phyloP scores from a whole-genome alignment of 2,888 invertebrate species.

The Drosophila subsilvestris region DNA sequence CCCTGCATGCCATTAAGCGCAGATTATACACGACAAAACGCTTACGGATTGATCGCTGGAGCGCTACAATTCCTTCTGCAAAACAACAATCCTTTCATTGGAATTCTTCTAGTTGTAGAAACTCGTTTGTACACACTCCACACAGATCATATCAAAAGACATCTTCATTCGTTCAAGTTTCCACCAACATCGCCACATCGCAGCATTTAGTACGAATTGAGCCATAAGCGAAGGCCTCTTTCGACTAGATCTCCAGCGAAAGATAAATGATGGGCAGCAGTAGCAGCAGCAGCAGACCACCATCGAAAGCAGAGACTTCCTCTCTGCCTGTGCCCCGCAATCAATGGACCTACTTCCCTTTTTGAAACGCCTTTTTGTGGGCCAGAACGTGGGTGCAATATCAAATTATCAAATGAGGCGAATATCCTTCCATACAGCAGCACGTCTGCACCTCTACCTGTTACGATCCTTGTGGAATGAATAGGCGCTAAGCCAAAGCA shows the following conservation, averaged over 20 bases:
- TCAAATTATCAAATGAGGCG: slow-evolving; percentile 49
- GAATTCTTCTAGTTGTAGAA: background rate
- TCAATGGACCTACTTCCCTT: slow-evolving; percentile 27
- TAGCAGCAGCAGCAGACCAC: background rate
- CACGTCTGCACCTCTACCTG: slow-evolving; percentile 61
- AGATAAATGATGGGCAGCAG: slow-evolving; percentile 34
- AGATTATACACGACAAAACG: slow-evolving; percentile 2
- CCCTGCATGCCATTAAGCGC: slow-evolving; percentile 13
- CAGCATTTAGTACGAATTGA: slow-evolving; percentile 18
- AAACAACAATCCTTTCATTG: background rate
- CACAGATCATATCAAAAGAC: background rate
- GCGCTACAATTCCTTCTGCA: background rate
- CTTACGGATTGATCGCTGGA: background rate
- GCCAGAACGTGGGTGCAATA: slow-evolving; percentile 46
- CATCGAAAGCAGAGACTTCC: slow-evolving; percentile 2
- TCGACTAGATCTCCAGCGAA: slow-evolving; percentile 31
- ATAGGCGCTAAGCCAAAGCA: slow-evolving; percentile 58
- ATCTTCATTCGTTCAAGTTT: background rate
- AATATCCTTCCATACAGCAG: slow-evolving; percentile 48
- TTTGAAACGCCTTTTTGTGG: slow-evolving; percentile 43
- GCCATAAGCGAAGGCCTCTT: background rate
- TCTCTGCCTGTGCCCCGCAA: background rate
- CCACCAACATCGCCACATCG: background rate
- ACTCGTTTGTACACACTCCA: background rate
- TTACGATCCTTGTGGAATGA: background rate